Base-by-base conservation (phyloP, 2,797 vertebrate genomes). In the Hippocampus kuda region DNA sequence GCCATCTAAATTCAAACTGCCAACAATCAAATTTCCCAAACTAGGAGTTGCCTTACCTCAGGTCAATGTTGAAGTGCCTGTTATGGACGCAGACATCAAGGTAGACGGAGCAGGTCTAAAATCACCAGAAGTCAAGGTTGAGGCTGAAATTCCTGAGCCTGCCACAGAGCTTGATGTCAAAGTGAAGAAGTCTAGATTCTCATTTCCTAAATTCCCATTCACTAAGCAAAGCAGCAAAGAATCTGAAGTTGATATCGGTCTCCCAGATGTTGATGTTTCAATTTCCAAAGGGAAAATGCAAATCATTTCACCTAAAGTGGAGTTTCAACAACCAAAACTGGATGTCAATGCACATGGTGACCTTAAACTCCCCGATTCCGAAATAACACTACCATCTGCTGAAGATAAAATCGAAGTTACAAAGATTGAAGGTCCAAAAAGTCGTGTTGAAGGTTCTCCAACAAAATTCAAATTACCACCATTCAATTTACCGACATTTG, bases 1-100 rank as follows among this genome's bases (percentile, higher is more conserved):
- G 4, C 64, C 64, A 65, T 65, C 42, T 8, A 65, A 65, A 65
- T 48, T 65, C 22, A 26, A 48, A 48, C n/a, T 65, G n/a, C 92
- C 0, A 91, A 83, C 42, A 87, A 91, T 73, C 78, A 75, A 18
- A 34, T 80, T 65, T 65, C 67, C 79, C 18, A 54, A 54, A 54
- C 20, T 54, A 10, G 51, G 51, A 1, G 51, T 54, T 22, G 51
- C 22, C 11, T 54, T 80, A 74, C 61, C 51, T n/a, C 38, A 75
- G 7, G 42, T 70, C 70, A 1, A 9, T 30, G 57, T 59, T 27
- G 57, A 79, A 44, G 6, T 70, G 27, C 44, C 69, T 16, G 72
- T 72, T 18, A 8, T 59, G 5, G 70, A 77, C 12, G 75, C 66
- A 57, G 68, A 78, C 0, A 42, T 69, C n/a, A 69, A 79, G 70